These are phyloP conservation scores for Gandaritis pyraliata DNA, from an alignment of 2,888 invertebrate genomes.

Conservation along the genomic window DNA sequence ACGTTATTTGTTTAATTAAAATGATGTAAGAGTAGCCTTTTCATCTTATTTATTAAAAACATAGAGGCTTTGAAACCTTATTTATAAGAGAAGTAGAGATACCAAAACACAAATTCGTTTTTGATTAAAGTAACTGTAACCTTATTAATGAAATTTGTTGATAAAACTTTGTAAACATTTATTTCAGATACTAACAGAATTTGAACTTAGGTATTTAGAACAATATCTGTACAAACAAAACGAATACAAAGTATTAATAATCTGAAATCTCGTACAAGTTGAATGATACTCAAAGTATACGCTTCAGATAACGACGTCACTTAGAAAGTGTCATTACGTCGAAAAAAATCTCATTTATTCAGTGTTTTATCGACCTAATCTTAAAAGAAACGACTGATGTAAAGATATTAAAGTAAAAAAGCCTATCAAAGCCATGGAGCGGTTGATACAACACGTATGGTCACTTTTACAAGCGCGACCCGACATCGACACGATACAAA, in stretches of 20 bases:
- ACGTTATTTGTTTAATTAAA: too few relatives aligned
- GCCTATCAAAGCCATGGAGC: constrained; percentile 50
- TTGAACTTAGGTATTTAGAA: too few relatives aligned
- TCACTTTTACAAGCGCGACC: constrained; percentile 13
- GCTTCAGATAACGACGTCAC: constrained; percentile 33
- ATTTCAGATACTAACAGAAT: too few relatives aligned
- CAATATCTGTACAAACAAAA: neutral
- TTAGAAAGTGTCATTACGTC: constrained; percentile 31
- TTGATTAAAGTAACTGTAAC: too few relatives aligned
- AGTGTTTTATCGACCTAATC: constrained; percentile 52
- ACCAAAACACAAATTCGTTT: too few relatives aligned
- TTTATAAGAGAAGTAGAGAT: too few relatives aligned
- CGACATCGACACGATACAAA: constrained; percentile 9
- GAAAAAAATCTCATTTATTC: constrained; percentile 46
- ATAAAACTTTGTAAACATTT: too few relatives aligned
- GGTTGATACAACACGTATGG: constrained; percentile 54
- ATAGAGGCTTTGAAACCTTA: too few relatives aligned
- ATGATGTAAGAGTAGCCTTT: too few relatives aligned
- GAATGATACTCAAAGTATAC: constrained; percentile 25
- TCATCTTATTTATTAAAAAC: too few relatives aligned
- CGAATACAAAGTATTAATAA: constrained; percentile 7
- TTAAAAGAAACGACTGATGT: constrained; percentile 53
- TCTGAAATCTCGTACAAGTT: constrained; percentile 17
- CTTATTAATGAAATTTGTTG: too few relatives aligned
- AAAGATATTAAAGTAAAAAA: constrained; percentile 60